A percentile compares a stretch with the other conserved stretches of the same genome.
These are phyloP conservation scores for Caranx melampygus DNA, from an alignment of 2,113 vertebrate species.

Conservation along the genomic window DNA sequence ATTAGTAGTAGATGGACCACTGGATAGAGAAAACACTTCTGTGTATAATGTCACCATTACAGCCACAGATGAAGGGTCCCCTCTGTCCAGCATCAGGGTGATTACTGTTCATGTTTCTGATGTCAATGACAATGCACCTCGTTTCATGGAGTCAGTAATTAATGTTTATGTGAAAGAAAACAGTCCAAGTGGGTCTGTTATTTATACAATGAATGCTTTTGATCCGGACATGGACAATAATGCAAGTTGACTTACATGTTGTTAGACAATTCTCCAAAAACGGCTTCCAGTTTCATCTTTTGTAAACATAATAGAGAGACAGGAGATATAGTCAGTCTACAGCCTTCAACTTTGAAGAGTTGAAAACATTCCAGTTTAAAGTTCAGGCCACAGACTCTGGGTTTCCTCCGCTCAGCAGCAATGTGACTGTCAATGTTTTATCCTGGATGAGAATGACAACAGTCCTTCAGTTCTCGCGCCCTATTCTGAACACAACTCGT, in stretches of 20 bases:
- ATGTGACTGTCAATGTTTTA: too few relatives aligned
- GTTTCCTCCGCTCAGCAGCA: too few relatives aligned
- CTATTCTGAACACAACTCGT: too few relatives aligned
- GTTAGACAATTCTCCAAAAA: conserved; percentile 71
- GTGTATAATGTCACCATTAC: conserved; percentile 85
- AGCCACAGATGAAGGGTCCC: conserved; percentile 86
- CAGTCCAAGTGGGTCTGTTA: conserved; percentile 80
- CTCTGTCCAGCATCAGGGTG: conserved; percentile 79
- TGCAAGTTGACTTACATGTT: conserved; percentile 84
- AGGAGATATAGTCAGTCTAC: conserved; percentile 46
- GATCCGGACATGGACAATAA: conserved; percentile 86
- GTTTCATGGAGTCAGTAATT: conserved; percentile 77
- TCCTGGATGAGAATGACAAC: too few relatives aligned
- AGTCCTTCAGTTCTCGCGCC: too few relatives aligned
- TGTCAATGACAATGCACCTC: conserved; percentile 90
- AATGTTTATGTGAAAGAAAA: conserved; percentile 89
- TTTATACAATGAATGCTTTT: conserved; percentile 82
- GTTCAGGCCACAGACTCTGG: too few relatives aligned
- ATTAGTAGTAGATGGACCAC: conserved; percentile 82
- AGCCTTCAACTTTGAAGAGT: too few relatives aligned
- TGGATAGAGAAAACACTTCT: conserved; percentile 86
- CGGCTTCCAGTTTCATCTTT: conserved; percentile 74
- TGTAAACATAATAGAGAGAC: conserved; percentile 81
- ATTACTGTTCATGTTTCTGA: conserved; percentile 86
- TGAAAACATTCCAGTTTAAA: too few relatives aligned